phyloP scores from a whole-genome alignment of 2,113 vertebrate species.

The Pangasianodon gigas region DNA sequence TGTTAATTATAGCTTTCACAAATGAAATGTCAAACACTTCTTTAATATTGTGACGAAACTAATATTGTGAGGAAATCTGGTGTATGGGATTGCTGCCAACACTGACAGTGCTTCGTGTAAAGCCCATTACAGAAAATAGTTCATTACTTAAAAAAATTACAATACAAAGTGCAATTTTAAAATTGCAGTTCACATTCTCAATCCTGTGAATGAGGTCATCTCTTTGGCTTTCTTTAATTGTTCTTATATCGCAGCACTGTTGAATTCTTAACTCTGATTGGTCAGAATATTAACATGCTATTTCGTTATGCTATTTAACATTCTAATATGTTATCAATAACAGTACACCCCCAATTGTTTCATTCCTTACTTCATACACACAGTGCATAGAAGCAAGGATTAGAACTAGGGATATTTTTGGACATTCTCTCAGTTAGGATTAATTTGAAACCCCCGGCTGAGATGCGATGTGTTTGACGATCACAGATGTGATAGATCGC shows the following conservation, averaged over 20 bases:
- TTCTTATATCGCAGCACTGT: not conserved
- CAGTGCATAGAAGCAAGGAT: not conserved
- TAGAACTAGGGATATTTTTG: not conserved
- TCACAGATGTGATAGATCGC: not conserved
- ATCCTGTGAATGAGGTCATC: not conserved
- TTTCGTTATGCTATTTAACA: too few species aligned
- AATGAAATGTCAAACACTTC: conserved; percentile 8
- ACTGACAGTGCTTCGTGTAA: not conserved
- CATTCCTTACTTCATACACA: not conserved
- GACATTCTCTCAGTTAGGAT: not conserved
- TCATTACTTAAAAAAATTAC: too few species aligned
- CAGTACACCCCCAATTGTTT: not conserved
- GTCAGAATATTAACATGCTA: too few species aligned
- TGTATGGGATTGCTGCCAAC: not conserved
- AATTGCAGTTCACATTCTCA: not conserved
- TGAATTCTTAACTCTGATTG: not conserved
- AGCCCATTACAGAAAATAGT: not conserved
- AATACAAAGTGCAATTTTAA: too few species aligned
- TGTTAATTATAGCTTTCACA: conserved; percentile 10
- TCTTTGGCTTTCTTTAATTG: not conserved
- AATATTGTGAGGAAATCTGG: not conserved
- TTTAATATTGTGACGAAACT: not conserved
- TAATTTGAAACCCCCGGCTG: not conserved
- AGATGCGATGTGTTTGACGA: not conserved
- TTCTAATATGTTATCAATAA: not conserved